Percentiles rank a stretch among this genome's conserved stretches.
Conservation (phyloP, 2,113 vertebrate genomes). For the Aramus guarauna region DNA sequence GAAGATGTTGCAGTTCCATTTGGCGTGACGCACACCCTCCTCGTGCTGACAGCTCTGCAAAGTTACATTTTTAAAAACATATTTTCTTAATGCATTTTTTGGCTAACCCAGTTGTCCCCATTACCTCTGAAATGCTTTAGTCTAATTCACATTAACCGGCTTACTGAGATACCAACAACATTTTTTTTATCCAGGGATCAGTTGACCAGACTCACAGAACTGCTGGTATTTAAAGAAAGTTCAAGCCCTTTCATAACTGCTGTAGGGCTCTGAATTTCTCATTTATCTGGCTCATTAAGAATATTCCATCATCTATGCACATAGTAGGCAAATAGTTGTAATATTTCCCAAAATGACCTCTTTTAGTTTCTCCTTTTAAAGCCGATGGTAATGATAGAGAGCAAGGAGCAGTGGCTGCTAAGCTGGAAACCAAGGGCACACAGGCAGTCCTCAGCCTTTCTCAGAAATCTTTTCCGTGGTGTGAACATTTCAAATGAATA, state of each 20-base stretch:
- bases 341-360: background rate
- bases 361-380: background rate
- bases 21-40: background rate
- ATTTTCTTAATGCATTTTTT: slow-evolving; percentile 53
- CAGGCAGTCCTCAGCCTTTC: background rate
- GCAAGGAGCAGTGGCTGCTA: background rate
- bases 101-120: background rate
- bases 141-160: slow-evolving; percentile 7
- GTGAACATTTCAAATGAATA: background rate
- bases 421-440: background rate
- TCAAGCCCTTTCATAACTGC: slow-evolving; percentile 20
- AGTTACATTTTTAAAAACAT: slow-evolving; percentile 36
- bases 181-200: slow-evolving; percentile 41
- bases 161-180: slow-evolving; percentile 27
- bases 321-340: slow-evolving; percentile 1
- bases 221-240: slow-evolving; percentile 21
- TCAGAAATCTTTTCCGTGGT: background rate
- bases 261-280: slow-evolving; percentile 29
- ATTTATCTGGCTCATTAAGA: background rate
- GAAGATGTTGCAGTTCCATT: background rate
- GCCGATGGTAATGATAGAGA: background rate
- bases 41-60: background rate
- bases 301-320: background rate
- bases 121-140: slow-evolving; percentile 40
- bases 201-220: slow-evolving; percentile 6